Percentiles rank a stretch among this genome's conserved stretches.
phyloP scores from a whole-genome alignment of 2,888 invertebrate species.

The Notocelia uddmanniana region DNA sequence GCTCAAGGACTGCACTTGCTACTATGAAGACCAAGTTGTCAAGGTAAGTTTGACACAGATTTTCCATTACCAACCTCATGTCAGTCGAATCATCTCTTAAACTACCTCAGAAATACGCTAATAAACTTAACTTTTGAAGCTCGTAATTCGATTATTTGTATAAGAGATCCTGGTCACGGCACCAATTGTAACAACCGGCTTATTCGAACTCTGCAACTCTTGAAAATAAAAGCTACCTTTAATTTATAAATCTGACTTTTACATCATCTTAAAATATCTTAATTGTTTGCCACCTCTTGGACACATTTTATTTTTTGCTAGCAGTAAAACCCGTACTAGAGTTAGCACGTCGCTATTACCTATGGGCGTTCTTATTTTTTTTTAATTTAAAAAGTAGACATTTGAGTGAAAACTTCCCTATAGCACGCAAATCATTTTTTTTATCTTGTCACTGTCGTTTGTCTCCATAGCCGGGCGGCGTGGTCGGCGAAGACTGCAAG shows the following conservation, averaged over 20 bases:
- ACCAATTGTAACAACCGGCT: not conserved
- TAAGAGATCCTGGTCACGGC: not conserved
- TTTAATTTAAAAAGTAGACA: too few relatives aligned
- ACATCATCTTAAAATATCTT: too few relatives aligned
- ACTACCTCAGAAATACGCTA: not conserved
- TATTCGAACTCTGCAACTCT: not conserved
- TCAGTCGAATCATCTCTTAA: not conserved
- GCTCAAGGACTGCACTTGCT: constrained; percentile 91
- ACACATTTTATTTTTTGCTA: too few relatives aligned
- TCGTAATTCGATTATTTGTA: too few relatives aligned
- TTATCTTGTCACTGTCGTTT: too few relatives aligned
- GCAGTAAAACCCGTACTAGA: too few relatives aligned
- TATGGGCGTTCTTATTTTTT: too few relatives aligned
- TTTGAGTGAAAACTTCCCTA: too few relatives aligned
- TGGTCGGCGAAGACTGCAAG: constrained; percentile 87
- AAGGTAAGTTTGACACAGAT: constrained; percentile 76
- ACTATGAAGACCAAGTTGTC: constrained; percentile 87
- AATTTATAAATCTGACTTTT: too few relatives aligned
- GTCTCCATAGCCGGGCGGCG: constrained; percentile 88
- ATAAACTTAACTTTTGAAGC: too few relatives aligned
- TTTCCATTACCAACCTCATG: not conserved
- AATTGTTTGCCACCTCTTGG: not conserved
- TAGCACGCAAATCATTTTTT: too few relatives aligned
- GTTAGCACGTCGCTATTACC: too few relatives aligned
- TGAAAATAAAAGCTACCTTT: not conserved